Base-by-base conservation (phyloP, 2,888 invertebrate species). In the Ectropis crepuscularia region DNA sequence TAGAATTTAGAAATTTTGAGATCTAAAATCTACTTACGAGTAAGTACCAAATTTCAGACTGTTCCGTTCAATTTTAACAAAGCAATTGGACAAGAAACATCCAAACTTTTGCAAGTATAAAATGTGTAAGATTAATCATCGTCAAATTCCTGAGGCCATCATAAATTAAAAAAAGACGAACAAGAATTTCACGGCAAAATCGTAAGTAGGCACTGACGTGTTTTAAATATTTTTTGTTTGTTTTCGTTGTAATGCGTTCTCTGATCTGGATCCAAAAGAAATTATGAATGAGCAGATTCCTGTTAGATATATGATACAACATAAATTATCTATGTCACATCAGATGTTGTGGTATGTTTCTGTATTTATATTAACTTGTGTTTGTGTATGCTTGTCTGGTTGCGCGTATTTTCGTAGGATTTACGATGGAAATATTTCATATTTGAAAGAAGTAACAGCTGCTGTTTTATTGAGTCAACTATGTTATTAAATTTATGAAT, bases 201-300 rank as follows among this genome's bases (percentile, higher is more conserved):
- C 16, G 16, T 11, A 46, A 46, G 12, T 46, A 46, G 7, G 11
- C 16, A 28, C 16, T 54, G 48, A 41, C 6, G 39, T 45, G 53
- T 59, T 63, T 49, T 36, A 46, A 55, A 58, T 57, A 51, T 55
- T 47, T 36, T 58, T 47, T 48, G 54, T 60, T 59, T 59, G 55
- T 66, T 62, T 51, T 67, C 54, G 60, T 57, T 60, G 37, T 59
- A 54, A 53, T 48, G 28, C 50, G 37, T 51, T 64, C 53, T 71
- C 69, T 81, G 80, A 80, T 77, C 71, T 74, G 55, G 57, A 63
- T 73, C 67, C 69, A 77, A 74, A 74, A 70, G 53, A 65, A 63
- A 67, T 74, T 61, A 57, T 64, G 62, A 69, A 67, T 67, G 67
- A 65, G 57, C 50, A 41, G 43, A 46, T 58, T 53, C 64, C 55